Percentiles rank a stretch among this genome's conserved stretches.
These are phyloP conservation scores for Penaeus chinensis DNA, from an alignment of 1,140 invertebrate genomes.

Conservation along the genomic window DNA sequence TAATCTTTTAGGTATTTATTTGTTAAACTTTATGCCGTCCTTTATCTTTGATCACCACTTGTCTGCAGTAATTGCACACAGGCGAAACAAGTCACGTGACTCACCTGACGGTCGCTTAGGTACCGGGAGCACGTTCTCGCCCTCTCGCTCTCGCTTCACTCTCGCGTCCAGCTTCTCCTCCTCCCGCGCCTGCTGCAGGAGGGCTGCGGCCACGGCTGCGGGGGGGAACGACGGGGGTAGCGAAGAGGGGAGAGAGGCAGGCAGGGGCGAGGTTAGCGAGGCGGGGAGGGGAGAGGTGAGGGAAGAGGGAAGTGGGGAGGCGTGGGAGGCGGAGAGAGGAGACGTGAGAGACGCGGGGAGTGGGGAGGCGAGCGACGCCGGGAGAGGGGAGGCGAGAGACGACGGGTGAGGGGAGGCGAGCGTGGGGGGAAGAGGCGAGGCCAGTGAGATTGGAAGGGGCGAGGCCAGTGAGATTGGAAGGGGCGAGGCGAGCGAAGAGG, in stretches of 20 bases:
- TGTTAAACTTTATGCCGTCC: too few species aligned
- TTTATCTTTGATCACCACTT: too few species aligned
- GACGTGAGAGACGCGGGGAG: constrained; percentile 16
- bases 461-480: constrained; percentile 33
- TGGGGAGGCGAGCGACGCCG: constrained; percentile 1
- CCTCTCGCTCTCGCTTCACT: constrained; percentile 60
- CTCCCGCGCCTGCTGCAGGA: constrained; percentile 49
- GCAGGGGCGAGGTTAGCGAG: constrained; percentile 29
- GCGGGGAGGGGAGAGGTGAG: constrained; percentile 31
- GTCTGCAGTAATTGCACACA: too few species aligned
- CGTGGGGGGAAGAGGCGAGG: constrained; percentile 31
- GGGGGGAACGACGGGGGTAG: constrained; percentile 28
- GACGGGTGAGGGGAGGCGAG: constrained; percentile 23
- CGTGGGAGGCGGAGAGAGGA: constrained; percentile 20
- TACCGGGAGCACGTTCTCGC: constrained; percentile 55
- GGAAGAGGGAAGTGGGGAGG: constrained; percentile 33
- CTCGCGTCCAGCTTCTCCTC: constrained; percentile 55
- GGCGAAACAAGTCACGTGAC: not conserved
- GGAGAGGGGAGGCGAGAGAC: constrained; percentile 3
- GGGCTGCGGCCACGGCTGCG: constrained; percentile 40
- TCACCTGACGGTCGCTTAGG: constrained; percentile 60
- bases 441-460: constrained; percentile 24
- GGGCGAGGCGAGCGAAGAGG: constrained; percentile 12
- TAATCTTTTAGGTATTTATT: too few species aligned
- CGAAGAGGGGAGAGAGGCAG: constrained; percentile 27